Evolutionary conservation across 1,140 invertebrate species (phyloP).

Genomic region (Leptonema lineaticorne): DNA sequence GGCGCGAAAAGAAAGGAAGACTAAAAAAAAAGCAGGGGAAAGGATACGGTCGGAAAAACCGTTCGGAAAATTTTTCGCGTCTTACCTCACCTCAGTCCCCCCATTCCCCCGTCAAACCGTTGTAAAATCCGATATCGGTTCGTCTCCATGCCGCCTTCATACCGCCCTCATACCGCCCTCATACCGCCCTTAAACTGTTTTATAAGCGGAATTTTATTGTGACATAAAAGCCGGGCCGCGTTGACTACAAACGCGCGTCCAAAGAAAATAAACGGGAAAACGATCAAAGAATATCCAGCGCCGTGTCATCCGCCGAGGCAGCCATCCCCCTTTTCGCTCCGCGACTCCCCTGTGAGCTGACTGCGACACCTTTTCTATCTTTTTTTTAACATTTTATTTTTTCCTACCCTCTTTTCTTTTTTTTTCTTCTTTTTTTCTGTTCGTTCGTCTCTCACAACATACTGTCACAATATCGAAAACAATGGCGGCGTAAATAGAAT

Average conservation of each 20-base stretch:
- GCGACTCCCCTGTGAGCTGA: too few species aligned
- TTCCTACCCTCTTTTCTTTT: not conserved
- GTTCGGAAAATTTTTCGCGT: too few species aligned
- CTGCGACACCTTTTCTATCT: too few species aligned
- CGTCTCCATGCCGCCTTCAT: not conserved
- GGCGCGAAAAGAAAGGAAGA: too few species aligned
- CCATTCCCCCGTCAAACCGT: not conserved
- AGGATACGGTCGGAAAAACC: too few species aligned
- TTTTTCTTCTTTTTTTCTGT: not conserved
- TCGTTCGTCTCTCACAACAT: not conserved
- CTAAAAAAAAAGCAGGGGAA: too few species aligned
- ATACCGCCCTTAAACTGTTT: constrained; percentile 3
- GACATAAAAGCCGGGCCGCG: constrained; percentile 1
- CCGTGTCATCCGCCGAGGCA: too few species aligned
- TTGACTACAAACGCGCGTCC: not conserved
- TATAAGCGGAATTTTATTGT: constrained; percentile 16
- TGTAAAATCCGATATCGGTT: constrained; percentile 7
- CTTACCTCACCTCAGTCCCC: too few species aligned
- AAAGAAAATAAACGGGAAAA: constrained; percentile 12
- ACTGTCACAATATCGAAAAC: not conserved
- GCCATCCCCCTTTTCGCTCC: too few species aligned
- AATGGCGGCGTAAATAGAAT: constrained; percentile 4
- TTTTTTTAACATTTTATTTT: too few species aligned
- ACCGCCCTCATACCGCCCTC: not conserved
- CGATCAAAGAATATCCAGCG: constrained; percentile 1